A percentile compares a stretch with the other conserved stretches of the same genome.
Conservation (phyloP, 1,140 invertebrate species). For the Halictus rubicundus region DNA sequence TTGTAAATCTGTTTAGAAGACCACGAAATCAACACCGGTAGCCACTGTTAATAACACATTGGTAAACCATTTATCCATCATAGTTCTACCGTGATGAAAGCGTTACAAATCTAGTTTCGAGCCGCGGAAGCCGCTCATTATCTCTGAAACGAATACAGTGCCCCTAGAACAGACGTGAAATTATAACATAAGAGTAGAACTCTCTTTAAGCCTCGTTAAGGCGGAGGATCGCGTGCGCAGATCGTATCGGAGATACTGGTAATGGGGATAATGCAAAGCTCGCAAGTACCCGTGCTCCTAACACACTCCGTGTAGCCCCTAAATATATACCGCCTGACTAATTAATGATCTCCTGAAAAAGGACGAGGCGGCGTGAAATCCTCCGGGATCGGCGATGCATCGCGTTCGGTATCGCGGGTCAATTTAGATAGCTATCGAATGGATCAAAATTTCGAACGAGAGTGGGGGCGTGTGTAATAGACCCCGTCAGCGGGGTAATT, state of each 20-base stretch:
- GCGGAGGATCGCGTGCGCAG: background rate
- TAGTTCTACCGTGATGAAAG: too few species aligned
- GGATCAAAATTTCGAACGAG: constrained; percentile 65
- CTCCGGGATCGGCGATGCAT: constrained; percentile 19
- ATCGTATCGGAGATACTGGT: constrained; percentile 6
- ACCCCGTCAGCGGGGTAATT: constrained; percentile 70
- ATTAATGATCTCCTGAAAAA: constrained; percentile 49
- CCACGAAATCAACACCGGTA: too few species aligned
- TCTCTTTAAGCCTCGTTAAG: background rate
- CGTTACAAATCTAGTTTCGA: too few species aligned
- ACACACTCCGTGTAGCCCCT: constrained; percentile 11
- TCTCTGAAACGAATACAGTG: background rate
- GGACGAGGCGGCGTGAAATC: constrained; percentile 28
- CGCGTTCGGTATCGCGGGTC: constrained; percentile 46
- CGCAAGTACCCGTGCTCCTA: constrained; percentile 23
- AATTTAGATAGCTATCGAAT: constrained; percentile 70
- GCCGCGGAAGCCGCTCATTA: background rate
- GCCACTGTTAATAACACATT: too few species aligned
- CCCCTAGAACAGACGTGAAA: background rate
- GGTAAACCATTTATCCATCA: too few species aligned
- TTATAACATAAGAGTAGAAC: background rate
- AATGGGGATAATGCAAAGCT: constrained; percentile 38
- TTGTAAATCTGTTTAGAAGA: too few species aligned
- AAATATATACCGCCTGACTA: constrained; percentile 38
- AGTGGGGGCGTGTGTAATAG: constrained; percentile 58